Evolutionary conservation across 2,113 vertebrate species (phyloP), one percentile per base, ranked within the genome.

Genomic region (Helogale parvula): DNA sequence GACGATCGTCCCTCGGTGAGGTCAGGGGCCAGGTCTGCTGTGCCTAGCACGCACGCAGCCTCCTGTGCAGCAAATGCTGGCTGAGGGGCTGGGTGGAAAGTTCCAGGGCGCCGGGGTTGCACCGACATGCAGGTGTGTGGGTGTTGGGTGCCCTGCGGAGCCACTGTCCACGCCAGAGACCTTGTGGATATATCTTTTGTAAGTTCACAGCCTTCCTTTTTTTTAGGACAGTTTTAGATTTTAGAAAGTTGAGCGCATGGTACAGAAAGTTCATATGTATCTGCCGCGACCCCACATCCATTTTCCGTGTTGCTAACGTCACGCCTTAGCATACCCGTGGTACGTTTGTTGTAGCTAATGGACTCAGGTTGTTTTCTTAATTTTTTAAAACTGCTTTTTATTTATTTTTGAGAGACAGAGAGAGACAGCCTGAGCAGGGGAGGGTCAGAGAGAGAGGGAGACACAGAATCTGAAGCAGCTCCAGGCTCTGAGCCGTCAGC

Each of bases 31-130:
- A 16, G 7, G 47, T 74, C 27, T 31, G 50, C 27, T 57, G 41
- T 57, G 19, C 45, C 71, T 5, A 5, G 69, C 25, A 12, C n/a
- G 52, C 57, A 17, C n/a, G 52, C 57, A 17, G 45, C 29, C 45
- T 68, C 21, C 10, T 0, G 0, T 23, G 47, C 0, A 5, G 47
- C 1, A 13, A 19, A 23, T 17, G 14, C 19, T 41, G 29, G n/a
- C 4, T 23, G 83, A 19, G 33, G 68, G 83, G n/a, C 6, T 3
- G 47, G 19, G 7, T 14, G n/a, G 71, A 27, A 6, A 66, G 21
- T 76, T 77, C 33, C 45, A 13, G 57, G 54, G 17, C 21, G 25
- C 33, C 31, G 82, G 33, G 57, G 5, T 7, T 9, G 41, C 52
- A 17, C 1, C 23, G 45, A 35, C 0, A 1, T 35, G 14, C 1